Evolutionary conservation across 2,888 invertebrate genomes (phyloP), one percentile per base, ranked within the genome.

Genomic region (Diarsia dahlii): DNA sequence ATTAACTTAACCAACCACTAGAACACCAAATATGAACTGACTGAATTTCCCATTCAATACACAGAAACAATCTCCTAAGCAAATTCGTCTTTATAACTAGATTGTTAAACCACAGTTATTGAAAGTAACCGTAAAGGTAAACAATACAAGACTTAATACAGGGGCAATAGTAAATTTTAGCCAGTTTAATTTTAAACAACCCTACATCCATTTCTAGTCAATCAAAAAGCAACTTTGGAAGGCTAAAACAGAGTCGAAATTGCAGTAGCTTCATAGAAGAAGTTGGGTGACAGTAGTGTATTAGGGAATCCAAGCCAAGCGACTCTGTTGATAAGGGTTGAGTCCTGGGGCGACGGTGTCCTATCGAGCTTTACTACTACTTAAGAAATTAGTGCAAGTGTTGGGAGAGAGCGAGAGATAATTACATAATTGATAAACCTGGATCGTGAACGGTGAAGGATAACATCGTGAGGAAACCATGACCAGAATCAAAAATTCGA

Each of bases 281-380:
- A 52, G 12, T 88, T 80, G 87, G 91, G 86, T 93, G 93, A 90
- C 91, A 91, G 92, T 91, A 90, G 92, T 93, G 92, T 94, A 93
- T 93, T 92, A 92, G 87, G 92, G 93, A 93, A 93, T 93, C 90
- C 89, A 87, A 94, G 93, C 92, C 91, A 91, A 90, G 88, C 91
- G 91, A 92, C 92, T 91, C 91, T 92, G 94, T 95, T 95, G 95
- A 95, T 95, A 95, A 95, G 95, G 95, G 95, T 95, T 93, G 90
- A 92, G 89, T 94, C 93, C 93, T 93, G 92, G 93, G 94, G 94
- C 93, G 92, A 92, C 91, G 90, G 92, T 89, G 91, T 91, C 90
- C 93, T 93, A 93, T 93, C 92, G 92, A 92, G 91, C 92, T 92
- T 93, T 92, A 91, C 91, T 93, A 85, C 90, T 91, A 91, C 91